Base-by-base conservation (phyloP, 2,888 invertebrate genomes). In the Cheilosia pagana region DNA sequence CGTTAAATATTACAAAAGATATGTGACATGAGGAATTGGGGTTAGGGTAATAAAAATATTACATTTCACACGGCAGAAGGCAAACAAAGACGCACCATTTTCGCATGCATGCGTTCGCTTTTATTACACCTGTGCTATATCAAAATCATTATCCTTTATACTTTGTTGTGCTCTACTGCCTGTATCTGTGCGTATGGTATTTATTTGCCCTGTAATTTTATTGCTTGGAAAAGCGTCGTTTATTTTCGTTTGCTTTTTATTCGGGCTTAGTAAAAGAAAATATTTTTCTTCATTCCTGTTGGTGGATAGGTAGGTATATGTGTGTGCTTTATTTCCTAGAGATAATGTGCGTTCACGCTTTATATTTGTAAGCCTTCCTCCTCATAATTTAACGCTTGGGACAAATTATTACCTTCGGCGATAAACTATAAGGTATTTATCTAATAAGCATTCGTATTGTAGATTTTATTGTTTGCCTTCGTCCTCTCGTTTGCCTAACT, bases 101-200 rank as follows among this genome's bases (percentile, higher is more conserved):
- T 79, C 74, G 74, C 79, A 79, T 79, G 83, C 83, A 83, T 79
- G 83, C 83, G 79, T 79, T 74, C 59, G 57, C 62, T 74, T 83
- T 83, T 83, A 83, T 79, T 83, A 83, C 83, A 83, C 83, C 83
- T 83, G 83, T 74, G 83, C 79, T 79, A 79, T 79, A 72, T 83
- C 83, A 79, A 79, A 79, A 79, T 83, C 78, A 83, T 83, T 83
- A 83, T 83, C 83, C 83, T 35, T 72, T 28, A 62, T 82, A 48
- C 60, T 55, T 82, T 72, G 67, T 82, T 81, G 71, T 68, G 67
- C 39, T 6, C 41, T 68, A 25, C 28, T 45, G n/a, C 41, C 43
- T 25, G 35, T 72, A 45, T 53, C 50, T 74, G 52, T 83, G 55
- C 16, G 25, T 79, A 63, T 35, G 57, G 48, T 68, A 79, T 83